Evolutionary conservation across 2,797 vertebrate species (phyloP), one percentile per base, ranked within the genome.

Genomic region (Masticophis lateralis): DNA sequence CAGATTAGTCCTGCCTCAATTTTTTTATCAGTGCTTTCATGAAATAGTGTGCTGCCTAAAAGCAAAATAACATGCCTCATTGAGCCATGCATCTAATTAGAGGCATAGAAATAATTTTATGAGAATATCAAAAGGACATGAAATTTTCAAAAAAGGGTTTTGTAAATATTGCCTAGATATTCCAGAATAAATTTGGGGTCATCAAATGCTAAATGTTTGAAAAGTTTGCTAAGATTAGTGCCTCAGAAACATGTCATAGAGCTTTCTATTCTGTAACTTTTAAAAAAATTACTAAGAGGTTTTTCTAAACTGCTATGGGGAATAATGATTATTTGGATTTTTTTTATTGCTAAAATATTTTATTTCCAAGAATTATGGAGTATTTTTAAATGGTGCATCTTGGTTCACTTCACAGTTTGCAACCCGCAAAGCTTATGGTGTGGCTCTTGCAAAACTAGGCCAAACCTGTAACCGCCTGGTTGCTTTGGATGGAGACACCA

Each of bases 401-500:
- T n/a, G 5, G 66, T 0, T n/a, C 69, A 94, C 56, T 93, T 74
- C 53, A 32, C 94, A 99, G 99, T 98, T 99, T 92, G 98, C 99
- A 88, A 99, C 99, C 1, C 98, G 99, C 89, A 99, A 99, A 97
- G 99, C 99, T 2, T 99, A 99, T 0, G 99, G 99, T 13, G 97
- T 98, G 94, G 99, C 99, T 0, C 96, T 99, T 93, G 98, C 98
- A 74, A 99, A 99, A 95, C 93, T 99, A 95, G 99, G 99, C 69
- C 98, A 98, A 2, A 98, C 98, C 95, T 99, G 98, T 0, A 98
- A 99, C 53, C 98, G 98, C 2, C 97, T 99, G 47, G 97, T 99
- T 37, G 99, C 98, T 93, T 96, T 99, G 90, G 99, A 99, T 27
- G 99, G 98, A 7, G 99, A 99, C 97, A 99, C 99, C 59, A 99